These are phyloP conservation scores for Ylistrum balloti DNA, from an alignment of 1,140 invertebrate species.

Conservation along the genomic window DNA sequence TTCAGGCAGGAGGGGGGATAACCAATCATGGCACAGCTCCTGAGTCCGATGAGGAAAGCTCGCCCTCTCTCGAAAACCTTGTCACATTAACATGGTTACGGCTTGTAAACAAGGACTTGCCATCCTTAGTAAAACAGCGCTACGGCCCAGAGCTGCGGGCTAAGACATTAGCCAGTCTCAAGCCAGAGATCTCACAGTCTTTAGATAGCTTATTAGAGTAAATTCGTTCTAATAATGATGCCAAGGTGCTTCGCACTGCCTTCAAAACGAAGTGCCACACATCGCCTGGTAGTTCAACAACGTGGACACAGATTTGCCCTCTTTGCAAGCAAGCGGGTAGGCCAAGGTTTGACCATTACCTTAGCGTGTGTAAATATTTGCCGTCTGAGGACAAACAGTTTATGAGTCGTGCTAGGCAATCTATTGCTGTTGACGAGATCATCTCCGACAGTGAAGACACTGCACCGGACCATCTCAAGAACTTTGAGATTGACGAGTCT, in stretches of 20 bases:
- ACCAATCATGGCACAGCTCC: conserved; percentile 58
- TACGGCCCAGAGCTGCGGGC: conserved; percentile 64
- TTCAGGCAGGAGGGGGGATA: conserved; percentile 35
- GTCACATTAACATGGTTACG: too few relatives aligned
- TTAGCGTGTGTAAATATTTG: conserved; percentile 48
- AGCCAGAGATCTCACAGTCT: conserved; percentile 61
- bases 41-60: too few relatives aligned
- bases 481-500: background rate
- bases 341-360: conserved; percentile 14
- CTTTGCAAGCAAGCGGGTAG: conserved; percentile 53
- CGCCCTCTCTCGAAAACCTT: too few relatives aligned
- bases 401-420: too few relatives aligned
- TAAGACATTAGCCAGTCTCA: conserved; percentile 54
- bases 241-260: conserved; percentile 48
- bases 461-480: background rate
- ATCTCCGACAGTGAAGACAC: too few relatives aligned
- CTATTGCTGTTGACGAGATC: too few relatives aligned
- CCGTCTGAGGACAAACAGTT: too few relatives aligned
- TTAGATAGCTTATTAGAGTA: conserved; percentile 58
- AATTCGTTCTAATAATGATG: conserved; percentile 54
- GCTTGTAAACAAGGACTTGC: too few relatives aligned
- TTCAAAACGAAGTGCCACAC: conserved; percentile 30
- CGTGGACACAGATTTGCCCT: background rate
- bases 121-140: conserved; percentile 64
- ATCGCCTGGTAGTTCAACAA: background rate